These are phyloP conservation scores for Leptobrachium ailaonicum DNA, from an alignment of 2,113 vertebrate species.

Conservation along the genomic window DNA sequence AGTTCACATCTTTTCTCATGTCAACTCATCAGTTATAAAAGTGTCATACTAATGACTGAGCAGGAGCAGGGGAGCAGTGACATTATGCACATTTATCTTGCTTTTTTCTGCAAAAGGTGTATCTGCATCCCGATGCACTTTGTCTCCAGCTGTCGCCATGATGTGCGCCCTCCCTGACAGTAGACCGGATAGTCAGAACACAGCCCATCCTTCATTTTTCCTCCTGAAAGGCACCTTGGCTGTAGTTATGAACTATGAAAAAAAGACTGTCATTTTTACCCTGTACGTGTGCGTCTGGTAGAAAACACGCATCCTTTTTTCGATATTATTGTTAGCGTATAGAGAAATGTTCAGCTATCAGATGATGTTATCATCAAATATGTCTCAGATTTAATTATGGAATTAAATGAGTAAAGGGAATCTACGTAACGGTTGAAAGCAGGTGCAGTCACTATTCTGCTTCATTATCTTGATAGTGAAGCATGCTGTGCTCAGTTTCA, in stretches of 20 bases:
- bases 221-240: conserved; percentile 78
- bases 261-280: conserved; percentile 17
- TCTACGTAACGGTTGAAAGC: conserved; percentile 38
- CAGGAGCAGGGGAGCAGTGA: conserved; percentile 61
- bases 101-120: conserved; percentile 57
- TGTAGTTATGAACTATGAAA: conserved; percentile 53
- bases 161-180: conserved; percentile 59
- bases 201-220: conserved; percentile 69
- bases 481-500: conserved; percentile 38
- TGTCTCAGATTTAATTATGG: conserved; percentile 47
- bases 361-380: conserved; percentile 43
- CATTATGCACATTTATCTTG: conserved; percentile 74
- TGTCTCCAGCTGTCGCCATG: conserved; percentile 61
- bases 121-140: conserved; percentile 65
- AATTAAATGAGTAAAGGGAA: conserved; percentile 41
- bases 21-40: conserved; percentile 69
- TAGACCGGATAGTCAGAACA: conserved; percentile 53
- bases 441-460: conserved; percentile 32
- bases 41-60: conserved; percentile 70
- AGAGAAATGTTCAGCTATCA: conserved; percentile 46
- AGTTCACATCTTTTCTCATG: conserved; percentile 63
- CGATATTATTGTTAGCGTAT: conserved; percentile 42
- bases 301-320: conserved; percentile 4
- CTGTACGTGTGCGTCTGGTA: neutral
- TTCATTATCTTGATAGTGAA: conserved; percentile 39